Conservation (phyloP, 1,140 invertebrate species). For the Ctenoplectra terminalis region DNA sequence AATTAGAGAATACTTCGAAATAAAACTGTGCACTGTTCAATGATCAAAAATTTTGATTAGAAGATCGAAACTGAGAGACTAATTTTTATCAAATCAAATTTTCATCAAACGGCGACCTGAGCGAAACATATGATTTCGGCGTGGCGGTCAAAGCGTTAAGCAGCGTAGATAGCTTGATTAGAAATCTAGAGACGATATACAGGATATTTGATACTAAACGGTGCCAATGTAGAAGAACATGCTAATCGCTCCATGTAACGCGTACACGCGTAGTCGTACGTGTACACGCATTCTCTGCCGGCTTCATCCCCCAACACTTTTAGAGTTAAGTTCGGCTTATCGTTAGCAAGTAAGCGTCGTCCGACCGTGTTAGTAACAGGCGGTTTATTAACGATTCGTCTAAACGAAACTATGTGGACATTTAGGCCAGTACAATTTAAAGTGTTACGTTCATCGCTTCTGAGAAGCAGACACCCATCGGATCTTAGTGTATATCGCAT, state of each 20-base stretch:
- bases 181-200: background rate
- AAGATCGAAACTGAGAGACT: no score
- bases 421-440: conserved; percentile 40
- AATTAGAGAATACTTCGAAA: no score
- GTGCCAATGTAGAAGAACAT: conserved; percentile 14
- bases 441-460: background rate
- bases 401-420: conserved; percentile 30
- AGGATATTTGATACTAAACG: conserved; percentile 31
- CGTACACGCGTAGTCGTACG: background rate
- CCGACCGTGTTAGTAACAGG: background rate
- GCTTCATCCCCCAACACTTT: background rate
- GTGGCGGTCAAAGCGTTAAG: background rate
- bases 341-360: conserved; percentile 28
- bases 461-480: background rate
- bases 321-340: conserved; percentile 25
- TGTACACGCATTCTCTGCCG: background rate
- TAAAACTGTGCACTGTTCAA: no score
- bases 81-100: no score
- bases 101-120: no score
- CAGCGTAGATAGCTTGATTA: background rate
- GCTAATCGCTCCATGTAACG: background rate
- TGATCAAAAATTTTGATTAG: no score
- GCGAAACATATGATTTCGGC: no score
- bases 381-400: conserved; percentile 7
- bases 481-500: background rate